Percentiles rank a stretch among this genome's conserved stretches.
These are phyloP conservation scores for Bombus turneri DNA, from an alignment of 1,140 invertebrate genomes.

Conservation along the genomic window DNA sequence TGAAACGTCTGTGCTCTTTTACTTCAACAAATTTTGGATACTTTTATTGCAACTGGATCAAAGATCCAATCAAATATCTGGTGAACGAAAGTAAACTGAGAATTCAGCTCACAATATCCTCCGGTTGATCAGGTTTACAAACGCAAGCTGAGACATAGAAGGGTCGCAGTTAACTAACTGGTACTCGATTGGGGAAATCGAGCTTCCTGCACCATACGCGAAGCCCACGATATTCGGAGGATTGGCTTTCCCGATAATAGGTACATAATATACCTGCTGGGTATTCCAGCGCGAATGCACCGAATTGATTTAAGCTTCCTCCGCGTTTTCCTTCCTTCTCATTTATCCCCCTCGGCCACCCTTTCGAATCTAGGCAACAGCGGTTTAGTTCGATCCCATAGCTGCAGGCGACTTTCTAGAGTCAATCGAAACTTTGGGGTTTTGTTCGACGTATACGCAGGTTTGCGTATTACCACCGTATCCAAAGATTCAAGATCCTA, in stretches of 20 bases:
- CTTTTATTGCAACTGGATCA: background rate
- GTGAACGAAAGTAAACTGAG: background rate
- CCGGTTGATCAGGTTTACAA: conserved; percentile 20
- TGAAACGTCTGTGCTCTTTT: background rate
- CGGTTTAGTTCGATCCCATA: conserved; percentile 54
- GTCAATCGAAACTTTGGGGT: conserved; percentile 65
- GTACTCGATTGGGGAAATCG: conserved; percentile 67
- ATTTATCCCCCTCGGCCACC: background rate
- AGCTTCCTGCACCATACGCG: conserved; percentile 54
- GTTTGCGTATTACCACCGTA: conserved; percentile 41
- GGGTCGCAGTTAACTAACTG: conserved; percentile 60
- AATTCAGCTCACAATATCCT: background rate
- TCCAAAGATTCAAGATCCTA: conserved; percentile 20
- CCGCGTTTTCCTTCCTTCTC: conserved; percentile 20
- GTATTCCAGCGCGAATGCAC: conserved; percentile 66
- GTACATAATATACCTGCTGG: conserved; percentile 69
- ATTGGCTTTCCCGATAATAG: conserved; percentile 68
- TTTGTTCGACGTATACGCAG: conserved; percentile 54
- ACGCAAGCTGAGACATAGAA: conserved; percentile 23
- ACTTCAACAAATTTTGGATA: background rate
- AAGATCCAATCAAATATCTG: background rate
- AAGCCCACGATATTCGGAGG: conserved; percentile 62
- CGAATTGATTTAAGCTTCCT: conserved; percentile 67
- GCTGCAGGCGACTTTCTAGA: conserved; percentile 58
- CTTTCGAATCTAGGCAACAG: conserved; percentile 31